Evolutionary conservation across 2,888 invertebrate species (phyloP), one percentile per base, ranked within the genome.

Genomic region (Phaonia tiefii): DNA sequence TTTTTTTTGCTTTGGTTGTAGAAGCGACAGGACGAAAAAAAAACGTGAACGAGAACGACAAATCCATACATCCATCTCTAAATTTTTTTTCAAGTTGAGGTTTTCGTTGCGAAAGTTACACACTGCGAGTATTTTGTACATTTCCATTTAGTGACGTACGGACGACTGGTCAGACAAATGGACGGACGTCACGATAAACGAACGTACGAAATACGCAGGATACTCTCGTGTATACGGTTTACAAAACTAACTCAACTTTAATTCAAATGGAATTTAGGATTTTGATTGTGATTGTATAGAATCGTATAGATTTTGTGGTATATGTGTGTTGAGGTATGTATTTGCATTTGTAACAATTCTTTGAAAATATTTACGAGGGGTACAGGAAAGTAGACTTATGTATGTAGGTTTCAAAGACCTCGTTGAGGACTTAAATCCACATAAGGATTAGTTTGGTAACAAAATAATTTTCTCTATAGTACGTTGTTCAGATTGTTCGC

Each of bases 231-330:
- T 37, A 75, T 56, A 75, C 71, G 77, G 75, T 78, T 81, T 78
- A 72, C 75, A 77, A 75, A 81, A 81, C 77, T 81, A 81, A 81
- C 80, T 81, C 77, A 81, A 81, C 74, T 78, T 83, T 83, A 80
- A 85, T 85, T 85, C 87, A 87, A 88, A 88, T 88, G 87, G 88
- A 87, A 88, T 88, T 88, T 86, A 84, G 86, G 88, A 89, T 87
- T 88, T 88, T 84, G 83, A 83, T 84, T 84, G 80, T 79, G 73
- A 51, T 25, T 51, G 66, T 71, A 80, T 69, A 42, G 39, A 75
- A 72, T 58, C 44, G 69, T 73, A 75, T 75, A 75, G 79, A 75
- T 79, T 82, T 73, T 82, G 79, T 77, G 82, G 44, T 25, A 20
- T 63, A 37, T 31, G 20, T 31, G 46, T 26, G 1, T 44, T 26